Conservation (phyloP, 2,888 invertebrate genomes). For the Tinea pellionella region DNA sequence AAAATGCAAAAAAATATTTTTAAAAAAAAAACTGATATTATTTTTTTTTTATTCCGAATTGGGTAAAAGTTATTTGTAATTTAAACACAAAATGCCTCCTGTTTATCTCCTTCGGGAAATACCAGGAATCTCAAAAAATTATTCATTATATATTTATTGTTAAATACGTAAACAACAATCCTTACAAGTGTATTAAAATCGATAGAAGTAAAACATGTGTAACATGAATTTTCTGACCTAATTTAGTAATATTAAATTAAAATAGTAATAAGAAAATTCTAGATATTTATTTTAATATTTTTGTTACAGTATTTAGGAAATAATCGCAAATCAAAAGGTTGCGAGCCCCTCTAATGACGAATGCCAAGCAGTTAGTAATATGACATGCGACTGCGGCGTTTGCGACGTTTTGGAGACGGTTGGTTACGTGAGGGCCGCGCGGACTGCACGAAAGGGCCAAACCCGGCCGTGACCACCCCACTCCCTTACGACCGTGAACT, state of each 20-base stretch:
- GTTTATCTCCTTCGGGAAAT: not conserved
- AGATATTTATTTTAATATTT: too few species aligned
- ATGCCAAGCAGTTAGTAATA: constrained; percentile 42
- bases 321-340: constrained; percentile 33
- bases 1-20: too few species aligned
- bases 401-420: constrained; percentile 32
- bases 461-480: constrained; percentile 25
- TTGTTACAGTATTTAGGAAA: too few species aligned
- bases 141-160: not conserved
- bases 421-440: constrained; percentile 29
- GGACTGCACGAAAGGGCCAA: constrained; percentile 14
- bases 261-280: too few species aligned
- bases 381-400: constrained; percentile 56
- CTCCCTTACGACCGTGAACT: constrained; percentile 24
- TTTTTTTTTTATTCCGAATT: not conserved
- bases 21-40: not conserved
- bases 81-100: not conserved
- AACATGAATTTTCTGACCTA: too few species aligned
- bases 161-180: not conserved
- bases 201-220: too few species aligned
- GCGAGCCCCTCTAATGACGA: constrained; percentile 28
- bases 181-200: too few species aligned
- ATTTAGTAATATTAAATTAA: too few species aligned
- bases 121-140: not conserved
- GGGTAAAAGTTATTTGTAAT: too few species aligned